Evolutionary conservation across 2,797 vertebrate species (phyloP).

Genomic region (Gadopsis marmoratus): DNA sequence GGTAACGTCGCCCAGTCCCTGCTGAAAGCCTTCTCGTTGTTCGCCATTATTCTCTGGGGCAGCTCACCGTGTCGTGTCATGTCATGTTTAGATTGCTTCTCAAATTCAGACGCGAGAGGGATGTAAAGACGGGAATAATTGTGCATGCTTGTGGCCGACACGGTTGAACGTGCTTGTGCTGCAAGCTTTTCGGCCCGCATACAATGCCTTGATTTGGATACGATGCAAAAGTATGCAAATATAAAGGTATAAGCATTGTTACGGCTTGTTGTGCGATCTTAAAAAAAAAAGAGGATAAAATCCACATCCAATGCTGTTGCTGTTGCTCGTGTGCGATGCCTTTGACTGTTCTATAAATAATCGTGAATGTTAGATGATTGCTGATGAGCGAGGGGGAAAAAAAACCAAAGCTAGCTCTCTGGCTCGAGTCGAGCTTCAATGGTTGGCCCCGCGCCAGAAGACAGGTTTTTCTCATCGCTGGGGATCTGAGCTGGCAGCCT

Average conservation of each 20-base stretch:
- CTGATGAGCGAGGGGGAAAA: not conserved
- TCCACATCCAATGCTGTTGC: not conserved
- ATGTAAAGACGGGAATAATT: not conserved
- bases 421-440: constrained; percentile 14
- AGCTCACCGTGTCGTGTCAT: not conserved
- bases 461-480: constrained; percentile 63
- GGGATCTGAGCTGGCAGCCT: constrained; percentile 53
- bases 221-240: not conserved
- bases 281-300: not conserved
- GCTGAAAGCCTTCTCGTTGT: constrained; percentile 5
- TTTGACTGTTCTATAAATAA: not conserved
- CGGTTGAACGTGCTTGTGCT: not conserved
- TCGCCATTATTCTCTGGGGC: constrained; percentile 4
- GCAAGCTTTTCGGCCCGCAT: not conserved
- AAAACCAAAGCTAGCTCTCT: not conserved
- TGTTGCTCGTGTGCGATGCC: not conserved
- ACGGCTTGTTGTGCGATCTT: not conserved
- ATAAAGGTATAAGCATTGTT: not conserved
- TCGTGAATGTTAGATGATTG: not conserved
- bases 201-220: no score
- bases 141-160: not conserved
- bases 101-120: not conserved
- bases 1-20: not conserved
- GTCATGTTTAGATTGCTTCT: constrained; percentile 7
- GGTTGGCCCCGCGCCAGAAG: constrained; percentile 44